Conservation (phyloP, 2,888 invertebrate species). For the Crepidodera aurea region DNA sequence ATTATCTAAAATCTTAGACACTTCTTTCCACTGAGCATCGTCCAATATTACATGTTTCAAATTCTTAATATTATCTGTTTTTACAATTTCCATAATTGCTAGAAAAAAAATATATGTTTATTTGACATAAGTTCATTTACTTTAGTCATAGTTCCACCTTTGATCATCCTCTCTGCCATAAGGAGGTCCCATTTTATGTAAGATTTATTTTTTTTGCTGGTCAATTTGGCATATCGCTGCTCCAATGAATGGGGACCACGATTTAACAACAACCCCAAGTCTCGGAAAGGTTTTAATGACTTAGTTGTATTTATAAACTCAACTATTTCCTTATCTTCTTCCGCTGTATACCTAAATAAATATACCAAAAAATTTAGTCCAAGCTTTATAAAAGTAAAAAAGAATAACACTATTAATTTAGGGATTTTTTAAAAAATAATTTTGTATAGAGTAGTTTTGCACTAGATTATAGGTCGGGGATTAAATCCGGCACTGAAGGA, state of each 20-base stretch:
- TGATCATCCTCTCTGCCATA: constrained; percentile 37
- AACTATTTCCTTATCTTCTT: constrained; percentile 44
- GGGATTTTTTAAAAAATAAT: too few relatives aligned
- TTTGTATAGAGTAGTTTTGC: too few relatives aligned
- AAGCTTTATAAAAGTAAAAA: too few relatives aligned
- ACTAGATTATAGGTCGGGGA: too few relatives aligned
- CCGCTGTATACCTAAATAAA: constrained; percentile 42
- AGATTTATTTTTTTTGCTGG: neutral
- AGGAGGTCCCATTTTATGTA: constrained; percentile 37
- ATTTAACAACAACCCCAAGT: constrained; percentile 41
- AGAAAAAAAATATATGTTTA: too few relatives aligned
- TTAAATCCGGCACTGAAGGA: too few relatives aligned
- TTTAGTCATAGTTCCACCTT: too few relatives aligned
- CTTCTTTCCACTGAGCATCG: constrained; percentile 38
- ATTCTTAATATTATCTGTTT: constrained; percentile 33
- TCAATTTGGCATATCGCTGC: constrained; percentile 26
- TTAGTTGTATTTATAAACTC: constrained; percentile 29
- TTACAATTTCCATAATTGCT: neutral
- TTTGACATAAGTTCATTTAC: too few relatives aligned
- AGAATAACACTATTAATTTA: too few relatives aligned
- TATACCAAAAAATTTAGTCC: too few relatives aligned
- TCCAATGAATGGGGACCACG: constrained; percentile 32
- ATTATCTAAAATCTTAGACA: constrained; percentile 41
- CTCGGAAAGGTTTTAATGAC: constrained; percentile 27
- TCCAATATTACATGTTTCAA: constrained; percentile 39